These are phyloP conservation scores for Congeria kusceri DNA, from an alignment of 2,888 invertebrate genomes.

Conservation along the genomic window DNA sequence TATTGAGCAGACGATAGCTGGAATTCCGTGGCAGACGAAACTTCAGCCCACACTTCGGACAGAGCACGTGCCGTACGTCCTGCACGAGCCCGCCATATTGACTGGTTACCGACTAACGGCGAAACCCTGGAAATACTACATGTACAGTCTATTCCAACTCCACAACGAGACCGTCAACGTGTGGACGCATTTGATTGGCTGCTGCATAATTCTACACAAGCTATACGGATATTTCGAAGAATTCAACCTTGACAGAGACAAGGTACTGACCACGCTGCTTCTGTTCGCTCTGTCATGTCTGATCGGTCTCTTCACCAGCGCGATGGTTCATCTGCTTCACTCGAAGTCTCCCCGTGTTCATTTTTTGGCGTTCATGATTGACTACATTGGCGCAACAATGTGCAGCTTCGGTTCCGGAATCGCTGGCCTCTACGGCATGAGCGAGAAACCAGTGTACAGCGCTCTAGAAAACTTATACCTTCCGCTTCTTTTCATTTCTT, in stretches of 20 bases:
- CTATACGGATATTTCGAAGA: conserved; percentile 65
- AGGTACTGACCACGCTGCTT: conserved; percentile 69
- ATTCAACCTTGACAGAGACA: conserved; percentile 71
- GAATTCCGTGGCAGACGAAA: conserved; percentile 60
- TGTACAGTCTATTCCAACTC: conserved; percentile 75
- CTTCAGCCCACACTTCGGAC: conserved; percentile 61
- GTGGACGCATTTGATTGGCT: conserved; percentile 77
- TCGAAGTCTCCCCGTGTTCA: conserved; percentile 63
- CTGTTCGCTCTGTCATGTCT: conserved; percentile 61
- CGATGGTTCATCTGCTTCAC: conserved; percentile 64
- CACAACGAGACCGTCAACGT: conserved; percentile 81
- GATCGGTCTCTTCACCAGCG: conserved; percentile 59
- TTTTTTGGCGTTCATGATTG: conserved; percentile 67
- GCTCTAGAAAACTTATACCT: conserved; percentile 38
- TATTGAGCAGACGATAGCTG: conserved; percentile 32
- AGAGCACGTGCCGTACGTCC: conserved; percentile 71
- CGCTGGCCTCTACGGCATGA: conserved; percentile 57
- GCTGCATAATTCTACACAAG: conserved; percentile 58
- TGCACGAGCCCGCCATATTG: conserved; percentile 76
- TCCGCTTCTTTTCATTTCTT: conserved; percentile 47
- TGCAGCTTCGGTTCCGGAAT: conserved; percentile 64
- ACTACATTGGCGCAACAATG: conserved; percentile 68
- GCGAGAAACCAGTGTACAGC: conserved; percentile 51
- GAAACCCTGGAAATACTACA: conserved; percentile 75
- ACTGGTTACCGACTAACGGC: conserved; percentile 73